Percentiles rank a stretch among this genome's conserved stretches.
phyloP scores from a whole-genome alignment of 2,113 vertebrate genomes.

The Ceyx margarethae region DNA sequence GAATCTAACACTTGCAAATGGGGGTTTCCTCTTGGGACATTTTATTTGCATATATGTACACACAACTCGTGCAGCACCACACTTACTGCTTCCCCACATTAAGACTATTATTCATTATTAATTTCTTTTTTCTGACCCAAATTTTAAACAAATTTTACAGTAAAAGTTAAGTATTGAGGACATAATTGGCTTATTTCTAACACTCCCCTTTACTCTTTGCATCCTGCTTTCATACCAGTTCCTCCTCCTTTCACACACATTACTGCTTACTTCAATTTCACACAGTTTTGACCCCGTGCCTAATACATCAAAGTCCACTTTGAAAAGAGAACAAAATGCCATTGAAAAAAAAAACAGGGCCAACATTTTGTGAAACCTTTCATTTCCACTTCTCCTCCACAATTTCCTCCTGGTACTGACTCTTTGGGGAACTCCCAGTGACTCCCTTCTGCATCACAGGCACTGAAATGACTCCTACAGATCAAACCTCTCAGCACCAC shows the following conservation, averaged over 20 bases:
- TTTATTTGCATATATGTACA: neutral
- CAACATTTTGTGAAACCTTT: neutral
- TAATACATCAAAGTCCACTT: neutral
- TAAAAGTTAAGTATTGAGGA: neutral
- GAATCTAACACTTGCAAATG: neutral
- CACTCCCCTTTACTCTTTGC: neutral
- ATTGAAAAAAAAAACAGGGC: neutral
- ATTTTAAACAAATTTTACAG: neutral
- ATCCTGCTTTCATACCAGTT: neutral
- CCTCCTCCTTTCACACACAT: neutral
- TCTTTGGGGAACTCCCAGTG: conserved; percentile 25
- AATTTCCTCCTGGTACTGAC: neutral
- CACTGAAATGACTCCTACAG: neutral
- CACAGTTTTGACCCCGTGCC: neutral
- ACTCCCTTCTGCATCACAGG: neutral
- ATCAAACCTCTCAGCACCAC: neutral
- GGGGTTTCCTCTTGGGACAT: neutral
- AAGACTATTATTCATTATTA: neutral
- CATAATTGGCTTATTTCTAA: neutral
- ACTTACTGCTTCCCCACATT: neutral
- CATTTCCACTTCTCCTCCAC: neutral
- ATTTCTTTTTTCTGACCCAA: neutral
- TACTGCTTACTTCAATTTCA: neutral
- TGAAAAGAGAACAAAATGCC: neutral
- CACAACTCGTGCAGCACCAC: neutral